Conservation (phyloP, 2,888 invertebrate species). For the Plagodis pulveraria region DNA sequence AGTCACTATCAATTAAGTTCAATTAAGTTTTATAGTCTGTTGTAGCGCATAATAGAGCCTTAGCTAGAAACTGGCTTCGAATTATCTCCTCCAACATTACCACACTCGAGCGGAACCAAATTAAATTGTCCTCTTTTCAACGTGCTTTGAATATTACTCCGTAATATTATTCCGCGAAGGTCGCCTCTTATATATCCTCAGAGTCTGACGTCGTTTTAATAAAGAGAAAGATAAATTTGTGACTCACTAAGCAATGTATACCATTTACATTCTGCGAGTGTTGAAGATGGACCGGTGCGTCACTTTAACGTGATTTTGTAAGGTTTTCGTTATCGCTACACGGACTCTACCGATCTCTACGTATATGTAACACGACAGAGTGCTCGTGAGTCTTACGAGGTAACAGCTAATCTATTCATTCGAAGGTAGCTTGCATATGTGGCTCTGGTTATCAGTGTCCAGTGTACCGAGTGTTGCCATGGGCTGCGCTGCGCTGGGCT, state of each 20-base stretch:
- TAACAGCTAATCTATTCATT: conserved; percentile 27
- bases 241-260: conserved; percentile 27
- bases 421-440: conserved; percentile 39
- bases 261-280: conserved; percentile 22
- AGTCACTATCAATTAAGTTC: conserved; percentile 2
- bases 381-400: conserved; percentile 14
- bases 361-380: conserved; percentile 7
- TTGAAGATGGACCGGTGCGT: conserved; percentile 30
- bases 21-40: conserved; percentile 7
- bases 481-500: conserved; percentile 32
- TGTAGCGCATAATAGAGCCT: not conserved
- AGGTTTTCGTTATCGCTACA: conserved; percentile 16
- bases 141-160: conserved; percentile 38
- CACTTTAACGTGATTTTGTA: conserved; percentile 28
- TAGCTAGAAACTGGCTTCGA: conserved; percentile 7
- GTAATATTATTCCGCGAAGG: conserved; percentile 6
- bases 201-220: conserved; percentile 10
- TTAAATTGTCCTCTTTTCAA: conserved; percentile 41
- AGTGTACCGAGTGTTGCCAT: conserved; percentile 44
- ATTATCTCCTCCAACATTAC: conserved; percentile 7
- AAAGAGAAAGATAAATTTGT: conserved; percentile 24
- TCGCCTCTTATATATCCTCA: conserved; percentile 12
- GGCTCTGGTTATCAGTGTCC: conserved; percentile 42
- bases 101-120: conserved; percentile 40
- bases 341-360: conserved; percentile 4